Base-by-base conservation (phyloP, 1,140 invertebrate species). In the Calliopsis andreniformis region DNA sequence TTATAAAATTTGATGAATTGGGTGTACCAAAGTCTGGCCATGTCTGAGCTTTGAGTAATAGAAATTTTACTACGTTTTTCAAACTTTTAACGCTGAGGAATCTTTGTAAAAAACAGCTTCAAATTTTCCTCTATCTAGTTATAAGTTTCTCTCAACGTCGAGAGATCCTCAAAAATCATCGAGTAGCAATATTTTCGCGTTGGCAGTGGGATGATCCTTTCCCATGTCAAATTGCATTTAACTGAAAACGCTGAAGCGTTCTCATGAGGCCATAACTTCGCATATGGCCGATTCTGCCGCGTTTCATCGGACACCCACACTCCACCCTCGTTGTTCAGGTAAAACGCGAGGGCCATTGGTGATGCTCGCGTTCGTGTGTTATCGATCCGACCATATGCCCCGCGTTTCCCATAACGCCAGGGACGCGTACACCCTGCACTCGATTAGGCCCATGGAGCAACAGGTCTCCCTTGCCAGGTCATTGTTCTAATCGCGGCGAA, bases 191-290 rank as follows among this genome's bases (percentile, higher is more conserved):
- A 68, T 42, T 76, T 76, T 47, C 20, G 23, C 71, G 28, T 10
- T 14, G 23, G 18, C n/a, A 35, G 39, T n/a, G 39, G 28, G 55
- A 49, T 12, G 10, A 47, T 39, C 43, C 64, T 69, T 88, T 88
- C 85, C 87, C 87, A 88, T 88, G 87, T 87, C 85, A 87, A 88
- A 88, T 88, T 83, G 59, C 28, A 61, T 76, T 82, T 82, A 79
- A 72, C 43, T 43, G 43, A 25, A 61, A 59, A 78, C 20, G 63
- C 66, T 75, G 58, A 73, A 78, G 62, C 68, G 79, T 88, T 88
- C 87, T 84, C 87, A 88, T 86, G 79, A 82, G 67, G 66, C 55
- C 64, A 76, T 78, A 72, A 85, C 45, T 67, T 55, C 79, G 72
- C 87, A 87, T 88, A 87, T 88, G 87, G 81, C 72, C 53, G 68